Evolutionary conservation across 2,113 vertebrate species (phyloP).

Genomic region (Brienomyrus brachyistius): DNA sequence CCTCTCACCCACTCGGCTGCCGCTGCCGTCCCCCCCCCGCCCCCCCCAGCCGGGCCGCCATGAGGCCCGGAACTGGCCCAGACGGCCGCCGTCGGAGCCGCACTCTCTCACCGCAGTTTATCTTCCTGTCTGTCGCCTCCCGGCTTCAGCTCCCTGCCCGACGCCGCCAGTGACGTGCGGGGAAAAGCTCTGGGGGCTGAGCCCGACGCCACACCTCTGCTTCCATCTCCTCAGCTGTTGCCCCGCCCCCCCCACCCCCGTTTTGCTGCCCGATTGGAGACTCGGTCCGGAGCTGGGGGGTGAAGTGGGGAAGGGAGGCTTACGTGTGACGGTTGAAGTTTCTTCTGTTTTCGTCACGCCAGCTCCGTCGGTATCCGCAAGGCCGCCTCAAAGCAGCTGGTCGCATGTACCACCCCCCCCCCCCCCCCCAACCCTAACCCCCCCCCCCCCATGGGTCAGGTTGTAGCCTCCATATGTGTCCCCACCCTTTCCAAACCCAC

Average conservation of each 20-base stretch:
- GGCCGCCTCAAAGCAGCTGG: background rate
- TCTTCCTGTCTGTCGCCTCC: constrained; percentile 36
- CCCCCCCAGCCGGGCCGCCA: background rate
- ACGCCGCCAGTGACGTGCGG: background rate
- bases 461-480: background rate
- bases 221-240: background rate
- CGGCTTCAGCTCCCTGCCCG: background rate
- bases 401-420: accelerated
- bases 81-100: constrained; percentile 42
- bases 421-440: too few relatives aligned
- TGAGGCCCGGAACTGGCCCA: constrained; percentile 43
- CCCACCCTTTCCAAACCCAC: background rate
- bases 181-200: background rate
- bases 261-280: background rate
- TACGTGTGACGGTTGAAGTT: background rate
- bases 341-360: background rate
- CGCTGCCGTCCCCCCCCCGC: background rate
- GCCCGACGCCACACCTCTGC: background rate
- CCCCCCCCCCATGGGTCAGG: background rate
- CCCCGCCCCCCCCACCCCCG: too few relatives aligned
- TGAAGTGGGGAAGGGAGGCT: too few relatives aligned
- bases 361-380: background rate
- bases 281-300: background rate
- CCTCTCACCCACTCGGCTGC: background rate
- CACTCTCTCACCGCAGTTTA: constrained; percentile 38